Evolutionary conservation across 2,797 vertebrate species (phyloP), one percentile per base, ranked within the genome.

Genomic region (Silurus lanzhouensis): DNA sequence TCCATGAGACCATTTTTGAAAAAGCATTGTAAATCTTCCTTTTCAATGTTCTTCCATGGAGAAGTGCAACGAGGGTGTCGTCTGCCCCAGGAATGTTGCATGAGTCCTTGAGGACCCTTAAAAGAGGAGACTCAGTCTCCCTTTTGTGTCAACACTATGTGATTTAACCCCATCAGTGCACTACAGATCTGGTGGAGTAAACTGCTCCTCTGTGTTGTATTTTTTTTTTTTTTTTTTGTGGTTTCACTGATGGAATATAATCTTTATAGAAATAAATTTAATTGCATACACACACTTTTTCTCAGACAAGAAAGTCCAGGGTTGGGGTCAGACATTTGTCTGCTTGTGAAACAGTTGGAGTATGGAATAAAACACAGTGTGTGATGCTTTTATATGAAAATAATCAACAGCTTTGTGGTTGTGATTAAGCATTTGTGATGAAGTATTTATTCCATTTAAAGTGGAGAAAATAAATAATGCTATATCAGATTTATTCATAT

Each of bases 61-160:
- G 67, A 82, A 70, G 64, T 22, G 14, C 55, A 83, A 22, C 1
- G 20, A 86, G 79, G 82, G 86, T 88, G 82, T 90, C 84, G 52
- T 85, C 84, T 88, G 82, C 68, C 88, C 90, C 90, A 92, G 94
- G 95, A 95, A 95, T 95, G 94, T 91, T 93, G 92, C 93, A 92
- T 91, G 94, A 87, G 88, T 88, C 89, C 88, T 94, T 86, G 88
- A 95, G 94, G 92, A 93, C 91, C 92, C 92, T 94, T 94, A 93
- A 88, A 86, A 20, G 63, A 90, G 90, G 89, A 88, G 86, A 63
- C 79, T 83, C 85, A 48, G 71, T 31, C 83, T 85, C 83, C 64
- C 85, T 85, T 87, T 88, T 84, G 89, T 87, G 81, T 88, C 87
- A 86, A 83, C 75, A 81, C 64, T 70, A 72, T 60, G 74, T 48